These are phyloP conservation scores for Campoplex nolae DNA, from an alignment of 2,888 invertebrate species.

Conservation along the genomic window DNA sequence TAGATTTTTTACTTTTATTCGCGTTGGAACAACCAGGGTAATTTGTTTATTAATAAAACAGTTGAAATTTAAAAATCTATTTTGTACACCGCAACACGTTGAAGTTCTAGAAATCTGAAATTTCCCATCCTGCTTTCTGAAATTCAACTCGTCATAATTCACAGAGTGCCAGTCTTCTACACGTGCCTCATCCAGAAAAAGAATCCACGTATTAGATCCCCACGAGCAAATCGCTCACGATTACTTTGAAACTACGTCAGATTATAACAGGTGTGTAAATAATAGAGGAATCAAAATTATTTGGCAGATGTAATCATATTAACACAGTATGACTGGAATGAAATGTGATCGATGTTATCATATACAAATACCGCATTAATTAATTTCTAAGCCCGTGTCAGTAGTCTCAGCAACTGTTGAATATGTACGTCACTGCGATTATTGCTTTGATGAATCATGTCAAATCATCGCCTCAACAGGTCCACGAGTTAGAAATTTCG, in stretches of 20 bases:
- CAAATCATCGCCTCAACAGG: too few species aligned
- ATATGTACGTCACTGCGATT: too few species aligned
- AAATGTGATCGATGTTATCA: neutral
- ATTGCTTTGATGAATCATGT: too few species aligned
- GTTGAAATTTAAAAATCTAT: neutral
- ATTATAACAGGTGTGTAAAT: neutral
- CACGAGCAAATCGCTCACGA: neutral
- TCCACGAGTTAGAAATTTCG: too few species aligned
- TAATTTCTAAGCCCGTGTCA: too few species aligned
- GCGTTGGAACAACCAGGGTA: neutral
- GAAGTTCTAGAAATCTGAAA: too few species aligned
- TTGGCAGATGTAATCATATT: neutral
- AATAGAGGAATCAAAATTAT: neutral
- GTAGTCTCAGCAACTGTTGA: too few species aligned
- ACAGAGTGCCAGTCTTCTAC: too few species aligned
- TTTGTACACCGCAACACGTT: too few species aligned
- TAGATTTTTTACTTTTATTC: neutral
- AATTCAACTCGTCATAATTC: too few species aligned
- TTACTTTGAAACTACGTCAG: neutral
- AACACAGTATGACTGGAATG: neutral
- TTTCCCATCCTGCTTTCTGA: too few species aligned
- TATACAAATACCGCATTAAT: too few species aligned
- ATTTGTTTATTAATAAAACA: neutral
- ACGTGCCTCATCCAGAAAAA: neutral
- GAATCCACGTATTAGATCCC: neutral